phyloP scores from a whole-genome alignment of 1,140 invertebrate genomes.

The Lanistes nyassanus region DNA sequence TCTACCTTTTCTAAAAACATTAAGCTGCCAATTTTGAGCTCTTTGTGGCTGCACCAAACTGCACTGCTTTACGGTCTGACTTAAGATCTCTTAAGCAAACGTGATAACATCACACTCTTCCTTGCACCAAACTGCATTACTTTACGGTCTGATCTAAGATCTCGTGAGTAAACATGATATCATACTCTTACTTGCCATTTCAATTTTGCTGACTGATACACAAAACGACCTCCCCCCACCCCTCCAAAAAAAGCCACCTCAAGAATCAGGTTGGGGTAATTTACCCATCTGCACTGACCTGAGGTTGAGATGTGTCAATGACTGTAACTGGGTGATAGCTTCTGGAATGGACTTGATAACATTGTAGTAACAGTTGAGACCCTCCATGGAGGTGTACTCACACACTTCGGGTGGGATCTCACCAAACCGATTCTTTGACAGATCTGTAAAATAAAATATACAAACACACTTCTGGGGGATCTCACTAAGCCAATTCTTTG shows the following conservation, averaged over 20 bases:
- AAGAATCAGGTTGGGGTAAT: neutral
- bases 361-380: conserved; percentile 89
- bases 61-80: no score
- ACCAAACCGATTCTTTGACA: conserved; percentile 90
- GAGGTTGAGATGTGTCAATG: conserved; percentile 87
- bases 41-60: no score
- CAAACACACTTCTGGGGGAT: conserved; percentile 87
- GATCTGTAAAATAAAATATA: conserved; percentile 79
- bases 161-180: no score
- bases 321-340: conserved; percentile 82
- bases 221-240: no score
- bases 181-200: no score
- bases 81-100: no score
- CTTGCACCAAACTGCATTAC: no score
- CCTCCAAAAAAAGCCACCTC: neutral
- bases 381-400: conserved; percentile 85
- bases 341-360: conserved; percentile 87
- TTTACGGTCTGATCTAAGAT: no score
- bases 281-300: conserved; percentile 71
- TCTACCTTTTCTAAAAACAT: no score
- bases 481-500: conserved; percentile 90
- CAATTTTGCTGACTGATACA: no score
- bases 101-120: no score
- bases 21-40: no score
- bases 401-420: conserved; percentile 90